Evolutionary conservation across 2,888 invertebrate genomes (phyloP), one percentile per base, ranked within the genome.

Genomic region (Elmis aenea): DNA sequence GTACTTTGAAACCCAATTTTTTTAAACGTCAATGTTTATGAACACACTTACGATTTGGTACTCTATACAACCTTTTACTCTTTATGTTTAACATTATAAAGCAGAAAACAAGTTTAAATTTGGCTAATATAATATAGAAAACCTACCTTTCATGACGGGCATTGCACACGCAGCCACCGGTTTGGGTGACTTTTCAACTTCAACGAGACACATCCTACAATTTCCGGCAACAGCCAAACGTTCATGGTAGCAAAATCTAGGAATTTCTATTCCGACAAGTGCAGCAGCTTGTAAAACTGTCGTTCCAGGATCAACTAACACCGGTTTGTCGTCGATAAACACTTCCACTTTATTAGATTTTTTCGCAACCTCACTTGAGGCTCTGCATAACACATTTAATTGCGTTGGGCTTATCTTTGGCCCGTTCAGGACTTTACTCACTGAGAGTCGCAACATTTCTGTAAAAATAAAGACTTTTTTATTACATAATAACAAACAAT

Each of bases 141-240:
- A 32, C 10, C 9, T 48, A 57, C 65, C 99, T 69, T 97, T 97
- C 96, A 99, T 95, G 0, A 99, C 97, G 0, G 99, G 99, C 97
- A 99, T 99, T 8, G 99, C 99, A 68, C 99, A 99, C 1, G 97
- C 95, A 5, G 99, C 99, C 0, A 95, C 90, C 0, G 97, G 97
- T 75, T 99, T 95, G 1, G 94, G 86, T 23, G 95, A 92, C 66
- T 92, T 96, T 66, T 99, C 99, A 6, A 99, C 95, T 71, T 99
- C 99, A 0, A 99, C 99, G 14, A 99, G 75, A 70, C 99, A 99
- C 99, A 99, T 99, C 46, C 99, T 81, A 64, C 97, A 99, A 72
- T 99, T 99, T 26, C 99, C 99, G 48, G 99, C 99, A 15, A 99
- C 90, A 3, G 97, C 94, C 36, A 99, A 76, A 30, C 99, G 79